Conservation (phyloP, 2,797 vertebrate species). For the Brachymystax lenok region DNA sequence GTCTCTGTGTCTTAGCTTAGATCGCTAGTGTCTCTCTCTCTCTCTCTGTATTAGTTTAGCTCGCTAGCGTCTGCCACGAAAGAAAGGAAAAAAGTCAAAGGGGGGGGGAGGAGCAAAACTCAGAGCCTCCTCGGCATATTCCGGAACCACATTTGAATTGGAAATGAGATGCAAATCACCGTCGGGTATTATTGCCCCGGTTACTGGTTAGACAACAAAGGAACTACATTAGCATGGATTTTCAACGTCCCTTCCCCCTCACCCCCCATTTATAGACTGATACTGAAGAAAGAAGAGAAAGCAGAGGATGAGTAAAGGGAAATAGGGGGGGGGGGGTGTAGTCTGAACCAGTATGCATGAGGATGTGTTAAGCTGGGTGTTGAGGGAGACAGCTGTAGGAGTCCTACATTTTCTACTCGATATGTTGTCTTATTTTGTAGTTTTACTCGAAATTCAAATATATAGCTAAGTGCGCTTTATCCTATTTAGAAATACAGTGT, state of each 20-base stretch:
- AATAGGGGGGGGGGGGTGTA: conserved; percentile 27
- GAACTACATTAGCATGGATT: conserved; percentile 79
- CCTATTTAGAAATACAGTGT: no score
- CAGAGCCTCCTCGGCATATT: conserved; percentile 67
- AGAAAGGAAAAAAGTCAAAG: not conserved
- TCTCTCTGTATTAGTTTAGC: conserved; percentile 29
- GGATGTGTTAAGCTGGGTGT: conserved; percentile 28
- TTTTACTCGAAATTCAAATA: not conserved
- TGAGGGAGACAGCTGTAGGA: conserved; percentile 43
- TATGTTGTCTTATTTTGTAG: not conserved
- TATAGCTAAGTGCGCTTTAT: no score
- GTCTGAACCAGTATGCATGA: not conserved
- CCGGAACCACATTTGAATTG: conserved; percentile 75
- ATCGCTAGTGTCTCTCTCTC: conserved; percentile 5
- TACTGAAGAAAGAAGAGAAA: not conserved
- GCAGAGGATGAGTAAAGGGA: not conserved
- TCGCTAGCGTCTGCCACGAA: conserved; percentile 39
- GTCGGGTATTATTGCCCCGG: conserved; percentile 76
- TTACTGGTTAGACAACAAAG: conserved; percentile 83
- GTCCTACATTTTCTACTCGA: not conserved
- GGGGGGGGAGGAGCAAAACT: conserved; percentile 48
- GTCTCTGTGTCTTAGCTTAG: no score
- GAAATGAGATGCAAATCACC: conserved; percentile 82
- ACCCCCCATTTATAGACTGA: conserved; percentile 22
- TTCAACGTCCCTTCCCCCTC: conserved; percentile 61